Base-by-base conservation (phyloP, 2,797 vertebrate genomes). In the Paratrypauchen microcephalus region DNA sequence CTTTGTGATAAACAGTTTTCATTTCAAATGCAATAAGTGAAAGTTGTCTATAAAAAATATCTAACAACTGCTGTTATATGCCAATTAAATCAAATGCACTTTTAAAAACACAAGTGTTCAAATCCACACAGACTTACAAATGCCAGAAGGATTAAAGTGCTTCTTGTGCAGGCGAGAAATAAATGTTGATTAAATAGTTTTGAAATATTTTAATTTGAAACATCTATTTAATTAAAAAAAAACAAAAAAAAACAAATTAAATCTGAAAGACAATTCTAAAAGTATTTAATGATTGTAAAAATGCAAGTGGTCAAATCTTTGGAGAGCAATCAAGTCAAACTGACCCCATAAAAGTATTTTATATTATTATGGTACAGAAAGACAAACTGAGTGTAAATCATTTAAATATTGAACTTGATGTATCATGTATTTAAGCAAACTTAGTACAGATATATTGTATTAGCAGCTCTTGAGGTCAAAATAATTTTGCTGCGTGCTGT, bases 1-100 rank as follows among this genome's bases (percentile, higher is more conserved):
- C 21, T 67, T 3, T 72, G 63, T 70, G 68, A 30, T 65, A 72
- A 77, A 73, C 60, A 55, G 60, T 28, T 57, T 50, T 28, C 24
- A 61, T 69, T 61, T 66, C 47, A 56, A 64, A 55, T 59, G 23
- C 7, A 61, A 63, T 54, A 28, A 30, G 61, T 3, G 0, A 68
- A 41, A 54, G 28, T 68, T 39, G 41, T 57, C n/a, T 26, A 56
- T 57, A 55, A 24, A 52, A 67, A 54, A 72, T 65, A 66, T 50
- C 9, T 9, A 67, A 70, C 32, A 56, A 69, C 47, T 15, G 1
- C 19, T 1, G 13, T 54, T 28, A 75, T 47, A 18, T 19, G 15
- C 39, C 30, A 18, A 24, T 60, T 30, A 61, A 66, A 55, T 28
- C 13, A 67, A 56, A 66, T 66, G 52, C 6, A 15, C 32, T 11